A percentile compares a stretch with the other conserved stretches of the same genome.
These are phyloP conservation scores for Drosophila miranda DNA, from an alignment of 1,140 invertebrate species.

Conservation along the genomic window DNA sequence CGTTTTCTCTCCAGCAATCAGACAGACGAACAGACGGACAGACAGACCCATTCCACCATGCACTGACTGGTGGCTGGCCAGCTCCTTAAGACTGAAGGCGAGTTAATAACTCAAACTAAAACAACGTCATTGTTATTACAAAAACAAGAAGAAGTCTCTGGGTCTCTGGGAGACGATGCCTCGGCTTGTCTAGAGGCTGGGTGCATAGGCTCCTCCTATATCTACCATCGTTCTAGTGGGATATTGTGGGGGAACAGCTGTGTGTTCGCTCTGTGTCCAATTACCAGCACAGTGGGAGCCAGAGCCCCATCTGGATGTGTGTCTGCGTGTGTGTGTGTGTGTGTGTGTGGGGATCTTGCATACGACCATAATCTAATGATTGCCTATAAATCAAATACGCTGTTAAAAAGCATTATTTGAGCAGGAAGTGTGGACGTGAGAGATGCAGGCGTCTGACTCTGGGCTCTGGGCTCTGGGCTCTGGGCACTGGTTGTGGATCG, in stretches of 20 bases:
- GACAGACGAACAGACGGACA: not conserved
- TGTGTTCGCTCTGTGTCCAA: slow-evolving; percentile 59
- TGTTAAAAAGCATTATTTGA: slow-evolving; percentile 75
- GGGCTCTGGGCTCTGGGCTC: not conserved
- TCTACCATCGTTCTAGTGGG: no score
- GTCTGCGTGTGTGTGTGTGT: slow-evolving; percentile 27
- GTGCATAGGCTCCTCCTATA: no score
- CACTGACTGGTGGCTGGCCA: slow-evolving; percentile 5
- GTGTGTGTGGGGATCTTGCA: slow-evolving; percentile 40
- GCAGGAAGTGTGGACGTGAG: slow-evolving; percentile 77
- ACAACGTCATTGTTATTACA: slow-evolving; percentile 74
- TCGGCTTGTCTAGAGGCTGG: no score
- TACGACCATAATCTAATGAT: slow-evolving; percentile 76
- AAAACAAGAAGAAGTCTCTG: slow-evolving; percentile 1
- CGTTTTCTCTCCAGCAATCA: slow-evolving; percentile 6
- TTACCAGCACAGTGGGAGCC: slow-evolving; percentile 76
- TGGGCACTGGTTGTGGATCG: slow-evolving; percentile 9
- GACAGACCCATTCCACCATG: slow-evolving; percentile 3
- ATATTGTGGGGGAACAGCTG: slow-evolving; percentile 47
- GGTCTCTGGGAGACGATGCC: no score
- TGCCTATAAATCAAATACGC: slow-evolving; percentile 78
- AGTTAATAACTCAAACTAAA: slow-evolving; percentile 78
- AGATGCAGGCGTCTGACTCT: slow-evolving; percentile 49
- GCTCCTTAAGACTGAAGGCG: slow-evolving; percentile 46
- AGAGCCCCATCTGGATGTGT: slow-evolving; percentile 11